phyloP scores from a whole-genome alignment of 2,113 vertebrate species.

The Solea senegalensis region DNA sequence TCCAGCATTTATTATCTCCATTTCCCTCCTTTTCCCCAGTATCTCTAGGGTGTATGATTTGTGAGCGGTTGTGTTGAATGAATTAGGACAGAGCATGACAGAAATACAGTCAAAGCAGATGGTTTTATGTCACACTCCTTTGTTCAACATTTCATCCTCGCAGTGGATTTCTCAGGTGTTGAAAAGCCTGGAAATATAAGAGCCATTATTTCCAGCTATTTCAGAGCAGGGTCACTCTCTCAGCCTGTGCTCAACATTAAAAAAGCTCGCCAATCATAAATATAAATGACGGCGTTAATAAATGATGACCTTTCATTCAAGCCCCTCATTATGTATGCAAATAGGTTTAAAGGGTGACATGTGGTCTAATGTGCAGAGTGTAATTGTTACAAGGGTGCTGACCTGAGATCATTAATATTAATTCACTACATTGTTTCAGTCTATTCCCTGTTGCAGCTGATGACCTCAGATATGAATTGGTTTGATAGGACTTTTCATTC shows the following conservation, averaged over 20 bases:
- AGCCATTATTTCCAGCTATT: conserved; percentile 43
- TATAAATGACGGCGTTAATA: conserved; percentile 79
- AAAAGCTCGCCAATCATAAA: conserved; percentile 61
- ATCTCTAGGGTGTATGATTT: conserved; percentile 20
- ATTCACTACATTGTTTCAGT: conserved; percentile 64
- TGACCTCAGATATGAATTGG: conserved; percentile 56
- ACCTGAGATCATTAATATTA: conserved; percentile 70
- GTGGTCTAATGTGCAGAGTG: conserved; percentile 56
- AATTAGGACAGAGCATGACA: conserved; percentile 55
- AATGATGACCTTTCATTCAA: conserved; percentile 70
- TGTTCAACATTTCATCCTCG: conserved; percentile 45
- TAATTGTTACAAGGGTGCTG: conserved; percentile 65
- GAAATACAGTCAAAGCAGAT: conserved; percentile 62
- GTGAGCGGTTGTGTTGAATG: conserved; percentile 34
- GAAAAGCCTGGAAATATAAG: conserved; percentile 21
- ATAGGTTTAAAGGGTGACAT: conserved; percentile 62
- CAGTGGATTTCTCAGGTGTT: conserved; percentile 29
- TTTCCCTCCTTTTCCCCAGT: neutral
- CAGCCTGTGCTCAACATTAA: conserved; percentile 26
- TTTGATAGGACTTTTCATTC: conserved; percentile 53
- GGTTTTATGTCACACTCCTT: conserved; percentile 59
- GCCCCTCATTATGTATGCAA: conserved; percentile 74
- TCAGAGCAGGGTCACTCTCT: conserved; percentile 16
- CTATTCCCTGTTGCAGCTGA: conserved; percentile 2
- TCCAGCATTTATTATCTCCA: neutral